Evolutionary conservation across 2,888 invertebrate genomes (phyloP), one percentile per base, ranked within the genome.

Genomic region (Caenorhabditis imperialis): DNA sequence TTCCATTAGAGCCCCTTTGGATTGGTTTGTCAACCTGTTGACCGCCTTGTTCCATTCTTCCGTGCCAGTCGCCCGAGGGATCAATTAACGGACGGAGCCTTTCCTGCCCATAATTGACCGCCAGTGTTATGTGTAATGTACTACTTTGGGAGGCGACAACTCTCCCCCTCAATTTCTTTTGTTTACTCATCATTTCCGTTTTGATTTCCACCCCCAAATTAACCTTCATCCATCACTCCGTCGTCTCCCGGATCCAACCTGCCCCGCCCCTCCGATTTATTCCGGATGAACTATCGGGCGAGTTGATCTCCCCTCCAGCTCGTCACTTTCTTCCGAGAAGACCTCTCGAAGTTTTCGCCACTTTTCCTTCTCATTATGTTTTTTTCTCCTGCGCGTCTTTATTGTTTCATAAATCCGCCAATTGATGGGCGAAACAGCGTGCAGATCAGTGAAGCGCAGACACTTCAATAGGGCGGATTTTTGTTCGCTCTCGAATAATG

Each of bases 321-420:
- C 53, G 62, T 62, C 62, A 53, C 62, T 62, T 62, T 62, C 62
- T 37, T 27, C 20, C 35, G 22, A 44, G 23, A 45, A 42, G 30
- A 50, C 35, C 37, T 51, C 54, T 30, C 45, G 38, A 45, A 50
- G 37, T 37, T 50, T 50, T 50, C 50, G 50, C 50, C 50, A 50
- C 50, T 47, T 47, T 33, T 61, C 37, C 16, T 30, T 44, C 45
- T 45, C 35, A 53, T 54, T 62, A 37, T 47, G 42, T 48, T 51
- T 42, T 40, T 30, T 23, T 51, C 61, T 51, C 51, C 25, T 62
- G 38, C 40, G 38, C 50, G 30, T 50, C 42, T 55, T 63, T 55
- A 67, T 67, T 58, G 57, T 67, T 67, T 67, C 67, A 58, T 44
- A 58, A 67, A 58, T 58, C 58, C 67, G 67, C 42, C 67, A 57